Conservation (phyloP, 2,113 vertebrate genomes). For the Fregetta grallaria region DNA sequence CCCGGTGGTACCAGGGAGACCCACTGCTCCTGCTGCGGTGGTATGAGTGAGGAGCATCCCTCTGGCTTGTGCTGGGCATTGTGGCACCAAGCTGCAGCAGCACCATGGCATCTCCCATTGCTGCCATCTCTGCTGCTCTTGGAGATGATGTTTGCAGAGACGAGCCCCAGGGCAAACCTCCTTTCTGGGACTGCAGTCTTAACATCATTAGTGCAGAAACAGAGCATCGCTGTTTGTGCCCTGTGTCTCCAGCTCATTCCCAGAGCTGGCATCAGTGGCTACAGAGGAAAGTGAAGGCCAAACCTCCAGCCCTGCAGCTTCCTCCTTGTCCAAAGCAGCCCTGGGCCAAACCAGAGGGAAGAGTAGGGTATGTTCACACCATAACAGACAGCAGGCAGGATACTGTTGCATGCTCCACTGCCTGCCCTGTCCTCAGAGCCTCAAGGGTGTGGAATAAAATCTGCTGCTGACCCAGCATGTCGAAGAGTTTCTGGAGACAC, state of each 20-base stretch:
- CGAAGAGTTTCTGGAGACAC: not conserved
- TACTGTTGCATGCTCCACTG: not conserved
- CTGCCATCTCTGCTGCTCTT: not conserved
- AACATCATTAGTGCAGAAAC: not conserved
- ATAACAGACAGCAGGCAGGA: not conserved
- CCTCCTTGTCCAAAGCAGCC: not conserved
- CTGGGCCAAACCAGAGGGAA: not conserved
- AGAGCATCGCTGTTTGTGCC: not conserved
- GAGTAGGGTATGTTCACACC: not conserved
- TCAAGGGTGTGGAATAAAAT: not conserved
- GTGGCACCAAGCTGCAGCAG: not conserved
- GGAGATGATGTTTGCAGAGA: not conserved
- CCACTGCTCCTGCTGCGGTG: not conserved
- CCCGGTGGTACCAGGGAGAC: too few relatives aligned
- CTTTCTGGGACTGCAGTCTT: not conserved
- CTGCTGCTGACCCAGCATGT: not conserved
- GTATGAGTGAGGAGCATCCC: not conserved
- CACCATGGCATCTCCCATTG: accelerated
- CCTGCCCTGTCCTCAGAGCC: not conserved
- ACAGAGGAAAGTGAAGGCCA: not conserved
- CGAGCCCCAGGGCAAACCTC: not conserved
- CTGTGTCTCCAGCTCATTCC: too few relatives aligned
- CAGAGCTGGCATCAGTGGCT: too few relatives aligned
- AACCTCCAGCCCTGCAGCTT: not conserved
- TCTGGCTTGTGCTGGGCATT: too few relatives aligned